Percentiles rank a stretch among this genome's conserved stretches.
These are phyloP conservation scores for Orycteropus afer DNA, from an alignment of 2,113 vertebrate genomes.

Conservation along the genomic window DNA sequence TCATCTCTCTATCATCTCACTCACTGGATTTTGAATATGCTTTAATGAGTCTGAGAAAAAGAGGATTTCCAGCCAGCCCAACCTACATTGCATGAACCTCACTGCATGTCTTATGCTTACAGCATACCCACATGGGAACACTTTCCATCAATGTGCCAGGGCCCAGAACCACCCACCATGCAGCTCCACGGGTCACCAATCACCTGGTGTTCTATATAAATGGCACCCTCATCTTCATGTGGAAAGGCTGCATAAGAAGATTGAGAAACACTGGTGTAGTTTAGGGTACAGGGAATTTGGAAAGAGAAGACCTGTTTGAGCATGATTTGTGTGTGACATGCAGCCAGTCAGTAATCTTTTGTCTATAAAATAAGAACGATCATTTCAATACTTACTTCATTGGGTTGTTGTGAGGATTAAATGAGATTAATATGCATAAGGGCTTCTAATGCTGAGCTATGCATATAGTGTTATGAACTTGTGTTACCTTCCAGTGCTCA, in stretches of 20 bases:
- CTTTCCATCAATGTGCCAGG: neutral
- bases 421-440: neutral
- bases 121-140: neutral
- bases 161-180: neutral
- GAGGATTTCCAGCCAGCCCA: neutral
- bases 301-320: neutral
- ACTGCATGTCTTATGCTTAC: neutral
- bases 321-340: neutral
- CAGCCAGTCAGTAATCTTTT: neutral
- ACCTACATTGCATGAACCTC: neutral
- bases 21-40: constrained; percentile 19
- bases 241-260: neutral
- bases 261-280: neutral
- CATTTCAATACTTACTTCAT: neutral
- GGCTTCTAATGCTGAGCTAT: neutral
- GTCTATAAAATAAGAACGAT: neutral
- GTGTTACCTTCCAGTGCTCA: neutral
- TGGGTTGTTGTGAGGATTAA: neutral
- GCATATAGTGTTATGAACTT: neutral
- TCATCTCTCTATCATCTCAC: neutral
- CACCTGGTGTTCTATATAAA: neutral
- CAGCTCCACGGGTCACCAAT: neutral
- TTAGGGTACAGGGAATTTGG: neutral
- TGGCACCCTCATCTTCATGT: neutral
- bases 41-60: constrained; percentile 1